Base-by-base conservation (phyloP, 2,113 vertebrate species). In the Trogon surrucura region DNA sequence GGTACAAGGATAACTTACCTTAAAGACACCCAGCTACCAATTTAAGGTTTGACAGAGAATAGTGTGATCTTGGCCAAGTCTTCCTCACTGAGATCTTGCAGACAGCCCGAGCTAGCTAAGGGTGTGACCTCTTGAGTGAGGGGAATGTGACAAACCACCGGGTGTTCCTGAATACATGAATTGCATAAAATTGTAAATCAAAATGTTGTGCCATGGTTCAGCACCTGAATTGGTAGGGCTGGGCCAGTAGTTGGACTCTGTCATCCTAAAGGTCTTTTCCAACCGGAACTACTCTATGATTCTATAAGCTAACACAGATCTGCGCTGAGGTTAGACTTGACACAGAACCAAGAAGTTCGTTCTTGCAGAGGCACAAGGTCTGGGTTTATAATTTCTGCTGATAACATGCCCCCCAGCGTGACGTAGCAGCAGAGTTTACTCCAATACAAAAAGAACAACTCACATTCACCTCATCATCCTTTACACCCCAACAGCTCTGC, bases 71-170 rank as follows among this genome's bases (percentile, higher is more conserved):
- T 72, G 48, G 38, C 20, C 61, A 67, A n/a, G 44, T 26, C 9
- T 38, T 80, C 64, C 22, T 47, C 66, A 32, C n/a, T 56, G 56
- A 74, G 7, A 17, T 20, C 41, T 70, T 74, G 34, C 12, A 17
- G 1, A 0, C 16, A 56, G 29, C 61, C 44, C 0, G 0, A 67
- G 62, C 23, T 48, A 83, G 21, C 10, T 41, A 41, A 58, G 48
- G 16, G 12, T 80, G 23, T 1, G 6, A 18, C 27, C 16, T 53
- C 58, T 51, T 2, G 0, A 66, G 36, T 4, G 36, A 45, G 16
- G 36, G 60, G 21, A 80, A 66, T 0, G 0, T 27, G 41, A 34
- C 30, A 91, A 81, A 53, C 22, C 21, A 32, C 29, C 34, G 38
- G 11, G 10, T 14, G 36, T 21, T 91, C 23, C 12, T 7, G 3